A percentile compares a stretch with the other conserved stretches of the same genome.
phyloP scores from a whole-genome alignment of 2,888 invertebrate species.

The Chloroclysta siterata region DNA sequence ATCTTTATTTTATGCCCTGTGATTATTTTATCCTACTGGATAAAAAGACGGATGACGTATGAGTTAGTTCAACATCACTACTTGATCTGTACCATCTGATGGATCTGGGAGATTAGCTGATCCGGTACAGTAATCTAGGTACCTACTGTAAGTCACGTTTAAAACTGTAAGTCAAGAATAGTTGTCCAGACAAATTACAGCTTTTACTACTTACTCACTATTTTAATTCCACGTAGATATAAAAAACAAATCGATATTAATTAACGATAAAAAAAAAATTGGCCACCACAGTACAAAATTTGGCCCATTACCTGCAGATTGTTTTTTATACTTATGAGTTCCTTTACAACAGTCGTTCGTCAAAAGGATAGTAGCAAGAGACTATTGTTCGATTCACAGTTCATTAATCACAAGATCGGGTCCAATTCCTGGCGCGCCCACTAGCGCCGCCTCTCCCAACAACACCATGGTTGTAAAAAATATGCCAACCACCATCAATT shows the following conservation, averaged over 20 bases:
- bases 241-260: no score
- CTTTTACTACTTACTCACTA: no score
- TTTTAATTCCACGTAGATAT: no score
- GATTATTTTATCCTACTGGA: no score
- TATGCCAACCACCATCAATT: constrained; percentile 8
- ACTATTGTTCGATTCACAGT: constrained; percentile 78
- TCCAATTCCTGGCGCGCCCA: constrained; percentile 64
- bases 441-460: constrained; percentile 44
- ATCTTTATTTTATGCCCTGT: no score
- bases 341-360: constrained; percentile 43
- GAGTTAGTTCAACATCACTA: background rate
- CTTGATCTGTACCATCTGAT: constrained; percentile 8
- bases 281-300: background rate
- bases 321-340: constrained; percentile 35
- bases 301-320: constrained; percentile 18
- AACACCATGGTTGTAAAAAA: constrained; percentile 21
- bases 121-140: background rate
- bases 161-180: no score
- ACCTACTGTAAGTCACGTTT: background rate
- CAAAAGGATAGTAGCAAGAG: constrained; percentile 53
- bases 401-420: constrained; percentile 76
- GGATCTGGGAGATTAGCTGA: constrained; percentile 12
- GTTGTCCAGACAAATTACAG: no score
- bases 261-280: no score
- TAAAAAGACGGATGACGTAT: constrained; percentile 1